phyloP scores from a whole-genome alignment of 1,140 invertebrate genomes.

The Sminthurides bifidus region DNA sequence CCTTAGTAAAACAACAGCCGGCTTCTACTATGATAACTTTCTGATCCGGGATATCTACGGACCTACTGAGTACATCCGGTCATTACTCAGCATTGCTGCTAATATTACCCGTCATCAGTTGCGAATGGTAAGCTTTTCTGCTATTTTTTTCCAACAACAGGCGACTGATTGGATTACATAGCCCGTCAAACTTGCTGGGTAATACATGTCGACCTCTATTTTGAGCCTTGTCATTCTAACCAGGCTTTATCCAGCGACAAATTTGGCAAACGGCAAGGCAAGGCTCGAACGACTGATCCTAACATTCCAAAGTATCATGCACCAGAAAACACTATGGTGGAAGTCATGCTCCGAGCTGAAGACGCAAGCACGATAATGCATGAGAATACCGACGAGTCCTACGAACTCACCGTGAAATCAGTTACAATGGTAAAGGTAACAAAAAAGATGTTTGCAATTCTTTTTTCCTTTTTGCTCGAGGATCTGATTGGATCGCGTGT shows the following conservation, averaged over 20 bases:
- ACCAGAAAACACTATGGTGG: constrained; percentile 3
- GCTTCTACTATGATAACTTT: constrained; percentile 1
- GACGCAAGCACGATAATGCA: neutral
- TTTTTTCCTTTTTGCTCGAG: too few species aligned
- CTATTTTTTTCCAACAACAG: neutral
- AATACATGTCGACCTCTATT: too few species aligned
- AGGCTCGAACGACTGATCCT: neutral
- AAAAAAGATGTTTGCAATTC: too few species aligned
- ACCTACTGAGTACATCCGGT: constrained; percentile 5
- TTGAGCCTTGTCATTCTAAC: too few species aligned
- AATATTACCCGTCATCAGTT: neutral
- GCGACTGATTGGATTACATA: neutral
- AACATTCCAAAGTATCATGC: neutral
- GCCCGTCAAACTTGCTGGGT: neutral
- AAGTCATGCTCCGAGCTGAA: neutral
- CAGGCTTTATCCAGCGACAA: too few species aligned
- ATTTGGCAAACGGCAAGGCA: too few species aligned
- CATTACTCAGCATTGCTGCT: neutral
- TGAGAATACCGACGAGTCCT: neutral
- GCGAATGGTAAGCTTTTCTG: neutral
- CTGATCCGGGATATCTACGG: neutral
- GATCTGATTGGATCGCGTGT: too few species aligned
- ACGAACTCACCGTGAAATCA: neutral
- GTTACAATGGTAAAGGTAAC: constrained; percentile 6
- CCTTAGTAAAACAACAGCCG: neutral